phyloP scores from a whole-genome alignment of 2,797 vertebrate species.

The Nothura maculosa region DNA sequence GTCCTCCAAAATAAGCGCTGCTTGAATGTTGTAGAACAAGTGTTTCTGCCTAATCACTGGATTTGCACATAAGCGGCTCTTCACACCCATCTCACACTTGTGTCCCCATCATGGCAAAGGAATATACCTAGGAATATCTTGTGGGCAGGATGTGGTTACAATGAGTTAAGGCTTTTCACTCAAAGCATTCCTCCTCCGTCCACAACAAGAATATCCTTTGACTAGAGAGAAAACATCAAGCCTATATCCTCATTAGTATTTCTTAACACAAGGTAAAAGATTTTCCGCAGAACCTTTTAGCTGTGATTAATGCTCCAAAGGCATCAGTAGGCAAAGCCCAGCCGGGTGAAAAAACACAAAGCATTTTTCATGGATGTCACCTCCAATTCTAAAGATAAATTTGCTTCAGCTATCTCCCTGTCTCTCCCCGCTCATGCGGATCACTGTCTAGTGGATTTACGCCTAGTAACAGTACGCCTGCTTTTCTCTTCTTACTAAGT shows the following conservation, averaged over 20 bases:
- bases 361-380: slow-evolving; percentile 39
- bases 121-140: not conserved
- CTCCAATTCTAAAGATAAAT: slow-evolving; percentile 28
- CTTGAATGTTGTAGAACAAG: fast-evolving
- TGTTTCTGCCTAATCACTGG: fast-evolving
- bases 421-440: not conserved
- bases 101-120: not conserved
- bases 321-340: not conserved
- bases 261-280: slow-evolving; percentile 28
- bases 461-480: not conserved
- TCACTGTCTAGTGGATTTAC: not conserved
- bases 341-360: not conserved
- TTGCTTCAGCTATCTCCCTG: not conserved
- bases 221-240: not conserved
- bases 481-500: not conserved
- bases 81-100: not conserved
- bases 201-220: not conserved
- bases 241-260: not conserved
- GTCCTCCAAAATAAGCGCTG: not conserved
- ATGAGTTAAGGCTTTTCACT: not conserved
- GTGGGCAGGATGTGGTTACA: not conserved
- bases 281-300: slow-evolving; percentile 30
- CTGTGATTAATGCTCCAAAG: slow-evolving; percentile 29
- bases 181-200: slow-evolving; percentile 15
- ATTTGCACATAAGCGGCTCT: not conserved